A percentile compares a stretch with the other conserved stretches of the same genome.
Evolutionary conservation across 2,888 invertebrate species (phyloP).

Genomic region (Cylindroiulus punctatus): DNA sequence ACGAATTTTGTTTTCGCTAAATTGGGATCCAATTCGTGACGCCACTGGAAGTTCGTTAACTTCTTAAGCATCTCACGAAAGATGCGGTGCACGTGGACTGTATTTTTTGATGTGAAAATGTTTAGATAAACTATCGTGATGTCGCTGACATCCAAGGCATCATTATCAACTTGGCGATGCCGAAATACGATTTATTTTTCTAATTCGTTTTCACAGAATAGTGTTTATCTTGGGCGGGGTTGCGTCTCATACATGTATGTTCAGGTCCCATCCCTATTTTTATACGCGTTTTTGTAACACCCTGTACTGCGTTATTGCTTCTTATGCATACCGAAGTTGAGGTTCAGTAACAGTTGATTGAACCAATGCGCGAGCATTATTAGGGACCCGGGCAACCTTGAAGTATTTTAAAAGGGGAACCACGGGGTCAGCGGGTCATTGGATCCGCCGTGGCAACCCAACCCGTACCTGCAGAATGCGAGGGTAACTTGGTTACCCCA

Average conservation of each 20-base stretch:
- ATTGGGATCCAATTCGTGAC: not conserved
- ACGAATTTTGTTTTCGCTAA: not conserved
- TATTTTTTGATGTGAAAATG: too few relatives aligned
- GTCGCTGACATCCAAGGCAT: too few relatives aligned
- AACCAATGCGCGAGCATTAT: slow-evolving; percentile 9
- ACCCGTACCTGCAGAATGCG: slow-evolving; percentile 6
- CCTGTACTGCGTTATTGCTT: not conserved
- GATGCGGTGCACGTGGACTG: too few relatives aligned
- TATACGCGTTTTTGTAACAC: not conserved
- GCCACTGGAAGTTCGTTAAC: not conserved
- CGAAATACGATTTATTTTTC: too few relatives aligned
- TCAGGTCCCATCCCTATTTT: not conserved
- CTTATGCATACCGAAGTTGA: not conserved
- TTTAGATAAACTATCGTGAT: too few relatives aligned
- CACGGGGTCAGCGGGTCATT: slow-evolving; percentile 13
- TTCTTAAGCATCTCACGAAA: too few relatives aligned
- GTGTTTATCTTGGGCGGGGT: too few relatives aligned
- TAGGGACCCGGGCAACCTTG: not conserved
- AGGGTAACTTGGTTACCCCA: slow-evolving; percentile 24
- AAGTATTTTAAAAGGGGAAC: slow-evolving; percentile 8
- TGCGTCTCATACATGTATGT: too few relatives aligned
- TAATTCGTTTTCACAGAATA: too few relatives aligned
- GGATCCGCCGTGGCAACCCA: not conserved
- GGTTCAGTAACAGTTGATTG: slow-evolving; percentile 4
- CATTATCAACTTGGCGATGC: too few relatives aligned